Base-by-base conservation (phyloP, 2,888 invertebrate genomes). In the Resseliella maxima region DNA sequence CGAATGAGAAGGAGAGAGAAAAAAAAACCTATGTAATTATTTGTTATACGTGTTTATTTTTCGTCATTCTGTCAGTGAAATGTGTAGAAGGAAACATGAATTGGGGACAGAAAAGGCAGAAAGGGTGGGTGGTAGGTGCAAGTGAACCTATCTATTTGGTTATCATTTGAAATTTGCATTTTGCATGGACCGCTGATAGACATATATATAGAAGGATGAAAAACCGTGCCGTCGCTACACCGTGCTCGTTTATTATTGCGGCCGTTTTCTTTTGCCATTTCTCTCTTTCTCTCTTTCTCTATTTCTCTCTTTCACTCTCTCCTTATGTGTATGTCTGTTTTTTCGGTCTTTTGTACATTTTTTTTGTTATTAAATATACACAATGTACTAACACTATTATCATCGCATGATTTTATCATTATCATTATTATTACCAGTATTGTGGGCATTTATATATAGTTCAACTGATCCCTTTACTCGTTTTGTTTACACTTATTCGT, bases 91-190 rank as follows among this genome's bases (percentile, higher is more conserved):
- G 12, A 50, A 1, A 50, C n/a, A n/a, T n/a, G n/a, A n/a, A n/a
- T n/a, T n/a, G n/a, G n/a, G n/a, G n/a, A n/a, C n/a, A n/a, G n/a
- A n/a, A n/a, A n/a, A n/a, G n/a, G n/a, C 18, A 50, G 12, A 50
- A 8, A 50, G 41, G 41, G 41, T 8, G 41, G 12, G 41, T 8
- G 41, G 12, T 5, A 41, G 41, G 50, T 3, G 50, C 15, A 18
- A n/a, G 5, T 6, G 27, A 72, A 72, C 72, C 72, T 31, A 72
- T 72, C 72, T 72, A 72, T 72, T 72, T 72, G 72, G 72, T 72
- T 72, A 72, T 72, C 72, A 72, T 72, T 72, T 72, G 72, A 72
- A 72, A 72, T 72, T 72, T 72, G 31, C 72, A 72, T 31, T 72
- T 72, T 72, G 72, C 72, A 72, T 72, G 31, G 46, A 18, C 24